Evolutionary conservation across 2,888 invertebrate species (phyloP), one percentile per base, ranked within the genome.

Genomic region (Epinotia nisella): DNA sequence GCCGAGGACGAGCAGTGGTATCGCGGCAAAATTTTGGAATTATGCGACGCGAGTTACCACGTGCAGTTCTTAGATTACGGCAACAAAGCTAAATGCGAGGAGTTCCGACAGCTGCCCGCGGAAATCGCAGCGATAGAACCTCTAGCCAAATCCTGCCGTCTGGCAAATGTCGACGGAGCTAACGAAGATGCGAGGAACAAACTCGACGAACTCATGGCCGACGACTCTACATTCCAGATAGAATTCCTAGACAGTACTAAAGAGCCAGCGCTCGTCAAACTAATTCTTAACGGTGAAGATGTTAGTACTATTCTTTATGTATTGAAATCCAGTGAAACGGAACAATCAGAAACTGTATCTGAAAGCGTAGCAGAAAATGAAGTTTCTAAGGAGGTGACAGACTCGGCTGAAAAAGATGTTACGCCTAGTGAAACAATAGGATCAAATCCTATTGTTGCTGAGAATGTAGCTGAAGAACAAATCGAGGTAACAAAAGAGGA

Each of bases 11-110:
- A 94, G 58, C 92, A 93, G 76, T 96, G 96, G 96, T 96, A 96
- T 80, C 90, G 96, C 76, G 95, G 95, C 0, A 94, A 94, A 68
- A 92, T 96, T 65, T 81, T 96, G 15, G 95, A 95, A 62, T 94
- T 94, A 72, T 94, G 94, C 56, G 95, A 94, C 19, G 85, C 87
- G 0, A 93, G 94, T 10, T 91, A 94, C 67, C 95, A 94, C 80
- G 95, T 96, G 0, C 89, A 95, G 71, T 96, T 96, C 78, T 94
- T 96, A 21, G 96, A 96, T 85, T 96, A 95, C 79, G 96, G 96
- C 1, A 96, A 96, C 81, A 95, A 95, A 60, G 94, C 95, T 9
- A 91, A 94, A 61, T 94, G 95, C 71, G 93, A 92, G 67, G 94
- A 95, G 76, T 92, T 96, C 70, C 93, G 94, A 70, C 91, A 91